These are phyloP conservation scores for Coenonympha arcania DNA, from an alignment of 2,888 invertebrate species.

Conservation along the genomic window DNA sequence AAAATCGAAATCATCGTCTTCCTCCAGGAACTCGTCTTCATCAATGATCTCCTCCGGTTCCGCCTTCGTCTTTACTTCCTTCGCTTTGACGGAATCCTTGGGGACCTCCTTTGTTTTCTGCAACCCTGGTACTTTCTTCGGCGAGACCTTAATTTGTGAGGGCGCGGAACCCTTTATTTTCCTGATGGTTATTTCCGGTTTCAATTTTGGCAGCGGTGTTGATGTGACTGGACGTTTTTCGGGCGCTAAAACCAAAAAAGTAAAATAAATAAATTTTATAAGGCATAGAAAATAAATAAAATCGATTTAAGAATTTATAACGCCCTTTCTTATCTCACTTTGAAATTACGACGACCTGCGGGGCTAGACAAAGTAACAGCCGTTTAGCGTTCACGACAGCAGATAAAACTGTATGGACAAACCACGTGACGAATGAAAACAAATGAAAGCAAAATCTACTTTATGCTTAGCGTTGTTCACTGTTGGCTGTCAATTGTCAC, in stretches of 20 bases:
- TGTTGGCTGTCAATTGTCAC: no score
- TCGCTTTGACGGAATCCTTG: slow-evolving; percentile 30
- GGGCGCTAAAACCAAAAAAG: neutral
- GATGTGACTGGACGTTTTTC: neutral
- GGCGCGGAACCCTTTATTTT: neutral
- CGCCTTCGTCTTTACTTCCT: neutral
- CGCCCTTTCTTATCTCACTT: no score
- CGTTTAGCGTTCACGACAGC: no score
- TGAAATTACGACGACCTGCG: no score
- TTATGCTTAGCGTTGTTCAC: no score
- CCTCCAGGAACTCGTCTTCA: slow-evolving; percentile 47
- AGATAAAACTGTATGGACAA: no score
- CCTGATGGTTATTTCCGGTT: neutral
- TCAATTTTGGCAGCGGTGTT: neutral
- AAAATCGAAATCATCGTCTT: slow-evolving; percentile 40
- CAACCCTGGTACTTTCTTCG: slow-evolving; percentile 1
- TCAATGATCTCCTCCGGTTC: slow-evolving; percentile 40
- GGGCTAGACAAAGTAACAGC: no score
- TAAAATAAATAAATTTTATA: no score
- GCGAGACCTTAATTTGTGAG: neutral
- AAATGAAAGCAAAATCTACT: no score
- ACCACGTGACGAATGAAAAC: no score
- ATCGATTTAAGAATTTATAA: no score
- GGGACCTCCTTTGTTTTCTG: neutral
- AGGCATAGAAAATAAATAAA: no score